Evolutionary conservation across 1,140 invertebrate species (phyloP).

Genomic region (Papilio aristodemus): DNA sequence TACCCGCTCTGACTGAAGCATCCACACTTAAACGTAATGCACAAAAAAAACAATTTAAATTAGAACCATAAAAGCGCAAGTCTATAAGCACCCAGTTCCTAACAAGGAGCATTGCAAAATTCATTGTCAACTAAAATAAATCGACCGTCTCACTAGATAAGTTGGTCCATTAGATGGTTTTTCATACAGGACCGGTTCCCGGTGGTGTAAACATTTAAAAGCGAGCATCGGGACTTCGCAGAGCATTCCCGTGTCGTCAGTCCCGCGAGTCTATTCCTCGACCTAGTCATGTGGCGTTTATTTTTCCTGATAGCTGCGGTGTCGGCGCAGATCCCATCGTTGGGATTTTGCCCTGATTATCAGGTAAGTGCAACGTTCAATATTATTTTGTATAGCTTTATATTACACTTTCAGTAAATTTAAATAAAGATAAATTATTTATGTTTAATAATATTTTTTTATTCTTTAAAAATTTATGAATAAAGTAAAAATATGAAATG

Average conservation of each 20-base stretch:
- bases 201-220: slow-evolving; percentile 62
- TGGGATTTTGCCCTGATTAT: slow-evolving; percentile 79
- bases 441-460: no score
- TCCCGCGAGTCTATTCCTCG: slow-evolving; percentile 41
- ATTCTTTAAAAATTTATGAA: no score
- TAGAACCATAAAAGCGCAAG: slow-evolving; percentile 58
- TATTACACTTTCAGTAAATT: no score
- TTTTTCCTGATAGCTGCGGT: slow-evolving; percentile 63
- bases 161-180: slow-evolving; percentile 59
- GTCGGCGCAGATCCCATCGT: slow-evolving; percentile 73
- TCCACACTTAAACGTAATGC: slow-evolving; percentile 24
- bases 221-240: slow-evolving; percentile 45
- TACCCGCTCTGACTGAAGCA: slow-evolving; percentile 23
- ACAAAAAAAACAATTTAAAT: slow-evolving; percentile 58
- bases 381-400: no score
- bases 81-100: slow-evolving; percentile 41
- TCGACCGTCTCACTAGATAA: slow-evolving; percentile 63
- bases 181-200: slow-evolving; percentile 62
- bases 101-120: slow-evolving; percentile 69
- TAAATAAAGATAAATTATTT: not conserved
- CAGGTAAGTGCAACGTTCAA: slow-evolving; percentile 55
- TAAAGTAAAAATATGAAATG: no score
- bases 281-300: slow-evolving; percentile 65
- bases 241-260: slow-evolving; percentile 61
- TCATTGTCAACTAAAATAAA: slow-evolving; percentile 62